Conservation (phyloP, 2,113 vertebrate genomes). For the Reinhardtius hippoglossoides region DNA sequence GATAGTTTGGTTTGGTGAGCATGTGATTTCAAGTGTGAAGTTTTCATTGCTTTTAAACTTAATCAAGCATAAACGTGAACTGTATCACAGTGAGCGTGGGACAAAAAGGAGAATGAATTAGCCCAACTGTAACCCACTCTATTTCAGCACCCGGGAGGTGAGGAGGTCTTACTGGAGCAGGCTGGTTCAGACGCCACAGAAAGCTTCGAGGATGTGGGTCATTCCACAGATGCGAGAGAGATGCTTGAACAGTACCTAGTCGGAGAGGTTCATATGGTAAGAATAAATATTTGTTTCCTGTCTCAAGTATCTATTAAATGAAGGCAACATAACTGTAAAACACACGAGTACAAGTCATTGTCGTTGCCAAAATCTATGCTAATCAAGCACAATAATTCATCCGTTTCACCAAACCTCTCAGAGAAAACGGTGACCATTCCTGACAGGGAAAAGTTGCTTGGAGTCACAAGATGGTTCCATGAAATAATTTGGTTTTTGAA, state of each 20-base stretch:
- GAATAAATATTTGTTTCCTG: constrained; percentile 19
- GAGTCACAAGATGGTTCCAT: constrained; percentile 6
- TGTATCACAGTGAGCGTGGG: neutral
- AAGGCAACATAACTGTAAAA: neutral
- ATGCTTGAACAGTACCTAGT: constrained; percentile 93
- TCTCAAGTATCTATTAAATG: neutral
- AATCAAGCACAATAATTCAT: neutral
- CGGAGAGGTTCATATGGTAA: constrained; percentile 92
- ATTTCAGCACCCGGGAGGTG: constrained; percentile 94
- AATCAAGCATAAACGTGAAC: neutral
- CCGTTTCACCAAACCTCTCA: neutral
- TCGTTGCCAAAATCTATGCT: neutral
- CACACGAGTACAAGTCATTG: neutral
- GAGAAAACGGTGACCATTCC: neutral
- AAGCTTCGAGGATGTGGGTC: constrained; percentile 96
- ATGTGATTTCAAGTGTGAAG: neutral
- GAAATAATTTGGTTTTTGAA: neutral
- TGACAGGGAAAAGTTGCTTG: neutral
- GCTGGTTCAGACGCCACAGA: constrained; percentile 92
- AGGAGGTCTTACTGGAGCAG: constrained; percentile 94
- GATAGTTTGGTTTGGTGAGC: neutral
- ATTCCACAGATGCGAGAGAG: constrained; percentile 92
- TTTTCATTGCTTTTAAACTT: neutral
- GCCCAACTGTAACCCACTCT: neutral
- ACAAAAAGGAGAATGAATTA: neutral